Evolutionary conservation across 2,113 vertebrate genomes (phyloP), one percentile per base, ranked within the genome.

Genomic region (Crotalus helleri): DNA sequence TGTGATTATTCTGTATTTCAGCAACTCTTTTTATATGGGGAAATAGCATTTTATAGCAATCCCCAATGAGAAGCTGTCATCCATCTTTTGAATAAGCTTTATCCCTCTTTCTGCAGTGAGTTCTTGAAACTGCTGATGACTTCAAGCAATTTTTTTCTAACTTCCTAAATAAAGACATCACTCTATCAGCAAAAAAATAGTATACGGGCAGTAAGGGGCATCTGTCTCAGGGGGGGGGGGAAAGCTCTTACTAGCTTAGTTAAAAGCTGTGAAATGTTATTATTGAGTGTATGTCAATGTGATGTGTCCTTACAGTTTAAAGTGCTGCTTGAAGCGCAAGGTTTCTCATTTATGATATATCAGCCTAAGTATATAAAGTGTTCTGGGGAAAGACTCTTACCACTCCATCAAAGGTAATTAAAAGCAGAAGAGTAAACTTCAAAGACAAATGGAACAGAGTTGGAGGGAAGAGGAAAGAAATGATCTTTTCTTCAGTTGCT

Each of bases 91-190:
- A 97, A 96, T 97, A 97, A 96, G 94, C 97, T 98, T 97, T 97
- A 95, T 97, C 96, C 94, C 92, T 94, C 92, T 91, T 97, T 97
- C 97, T 94, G 92, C 95, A 94, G 92, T 92, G 95, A 95, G 92
- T 93, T 97, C 97, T 96, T 97, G 92, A 97, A 97, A 97, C 93
- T 94, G 95, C 94, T 96, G 97, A 98, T 97, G 95, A 96, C 95
- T 97, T 90, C 92, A 96, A 97, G 93, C 94, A 95, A 97, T 97
- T 97, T 97, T 96, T 97, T 97, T 97, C 95, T 97, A 97, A 97
- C 95, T 96, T 95, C 69, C 95, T 96, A 98, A 98, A 97, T 98
- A 97, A 98, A 98, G 96, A 97, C 96, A 97, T 97, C 96, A 96
- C 94, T 96, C 95, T 96, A 96, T 95, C 96, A 96, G 96, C 91